Percentiles rank a stretch among this genome's conserved stretches.
Evolutionary conservation across 2,113 vertebrate genomes (phyloP).

Genomic region (Laterallus jamaicensis): DNA sequence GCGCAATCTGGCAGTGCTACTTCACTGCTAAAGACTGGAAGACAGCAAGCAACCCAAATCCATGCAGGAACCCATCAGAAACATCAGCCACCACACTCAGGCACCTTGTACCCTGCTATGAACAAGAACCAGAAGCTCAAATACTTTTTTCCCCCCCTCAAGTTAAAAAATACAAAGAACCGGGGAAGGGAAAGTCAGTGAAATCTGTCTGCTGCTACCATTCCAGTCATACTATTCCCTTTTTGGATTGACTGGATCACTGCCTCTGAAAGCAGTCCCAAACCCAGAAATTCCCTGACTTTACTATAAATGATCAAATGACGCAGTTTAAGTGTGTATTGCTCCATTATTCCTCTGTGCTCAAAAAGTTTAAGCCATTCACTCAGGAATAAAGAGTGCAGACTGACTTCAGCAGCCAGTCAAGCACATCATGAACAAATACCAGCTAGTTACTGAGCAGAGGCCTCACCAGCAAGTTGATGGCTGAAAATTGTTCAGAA

Average conservation of each 20-base stretch:
- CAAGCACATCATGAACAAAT: conserved; percentile 45
- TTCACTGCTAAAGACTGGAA: neutral
- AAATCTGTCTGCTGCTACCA: neutral
- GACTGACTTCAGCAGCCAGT: conserved; percentile 5
- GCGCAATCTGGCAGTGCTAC: neutral
- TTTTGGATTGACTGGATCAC: neutral
- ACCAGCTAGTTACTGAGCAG: conserved; percentile 25
- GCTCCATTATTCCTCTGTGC: neutral
- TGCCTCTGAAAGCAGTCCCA: neutral
- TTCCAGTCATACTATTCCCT: neutral
- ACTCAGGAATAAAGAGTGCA: neutral
- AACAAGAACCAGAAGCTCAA: neutral
- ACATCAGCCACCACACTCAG: neutral
- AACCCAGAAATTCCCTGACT: neutral
- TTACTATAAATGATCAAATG: conserved; percentile 18
- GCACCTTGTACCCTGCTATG: neutral
- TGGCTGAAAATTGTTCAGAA: neutral
- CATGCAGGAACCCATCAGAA: neutral
- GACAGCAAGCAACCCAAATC: neutral
- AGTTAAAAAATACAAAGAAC: neutral
- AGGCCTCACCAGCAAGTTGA: neutral
- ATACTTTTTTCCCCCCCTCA: neutral
- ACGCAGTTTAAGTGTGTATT: neutral
- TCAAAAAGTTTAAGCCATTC: conserved; percentile 31
- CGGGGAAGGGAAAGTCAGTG: neutral